Conservation (phyloP, 2,888 invertebrate genomes). For the Tetragnatha montana region DNA sequence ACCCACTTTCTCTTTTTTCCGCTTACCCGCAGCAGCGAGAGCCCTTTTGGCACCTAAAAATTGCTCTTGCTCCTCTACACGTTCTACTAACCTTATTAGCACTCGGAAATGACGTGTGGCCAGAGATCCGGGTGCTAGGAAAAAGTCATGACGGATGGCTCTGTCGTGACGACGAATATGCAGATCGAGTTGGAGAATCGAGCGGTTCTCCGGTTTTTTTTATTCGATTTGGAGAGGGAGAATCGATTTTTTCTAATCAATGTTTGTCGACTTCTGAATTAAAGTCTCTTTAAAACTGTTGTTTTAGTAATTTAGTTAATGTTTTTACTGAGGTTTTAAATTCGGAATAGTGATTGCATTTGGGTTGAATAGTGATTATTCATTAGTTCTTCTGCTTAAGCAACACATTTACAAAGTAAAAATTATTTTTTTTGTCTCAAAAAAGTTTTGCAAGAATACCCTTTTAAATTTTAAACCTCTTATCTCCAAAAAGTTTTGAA, state of each 20-base stretch:
- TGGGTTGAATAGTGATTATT: too few species aligned
- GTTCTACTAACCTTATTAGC: constrained; percentile 26
- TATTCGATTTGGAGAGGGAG: not conserved
- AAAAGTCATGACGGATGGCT: not conserved
- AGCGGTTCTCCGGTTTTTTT: not conserved
- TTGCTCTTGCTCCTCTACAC: constrained; percentile 9
- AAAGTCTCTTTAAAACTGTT: too few species aligned
- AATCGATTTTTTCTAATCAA: not conserved
- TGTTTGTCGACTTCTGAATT: too few species aligned
- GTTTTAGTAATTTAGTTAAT: too few species aligned
- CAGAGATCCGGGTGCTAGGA: constrained; percentile 11
- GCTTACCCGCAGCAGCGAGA: not conserved
- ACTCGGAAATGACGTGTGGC: not conserved
- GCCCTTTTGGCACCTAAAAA: constrained; percentile 24
- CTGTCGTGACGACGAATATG: not conserved
- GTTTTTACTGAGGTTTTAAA: too few species aligned
- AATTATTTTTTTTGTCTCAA: too few species aligned
- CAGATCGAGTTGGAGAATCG: not conserved
- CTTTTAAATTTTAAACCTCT: too few species aligned
- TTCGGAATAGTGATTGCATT: too few species aligned
- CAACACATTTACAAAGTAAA: too few species aligned
- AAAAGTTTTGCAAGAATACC: too few species aligned
- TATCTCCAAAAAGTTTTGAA: too few species aligned
- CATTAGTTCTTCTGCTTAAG: too few species aligned
- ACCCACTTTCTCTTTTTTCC: not conserved